Base-by-base conservation (phyloP, 2,888 invertebrate species). In the Drosophila formosana region DNA sequence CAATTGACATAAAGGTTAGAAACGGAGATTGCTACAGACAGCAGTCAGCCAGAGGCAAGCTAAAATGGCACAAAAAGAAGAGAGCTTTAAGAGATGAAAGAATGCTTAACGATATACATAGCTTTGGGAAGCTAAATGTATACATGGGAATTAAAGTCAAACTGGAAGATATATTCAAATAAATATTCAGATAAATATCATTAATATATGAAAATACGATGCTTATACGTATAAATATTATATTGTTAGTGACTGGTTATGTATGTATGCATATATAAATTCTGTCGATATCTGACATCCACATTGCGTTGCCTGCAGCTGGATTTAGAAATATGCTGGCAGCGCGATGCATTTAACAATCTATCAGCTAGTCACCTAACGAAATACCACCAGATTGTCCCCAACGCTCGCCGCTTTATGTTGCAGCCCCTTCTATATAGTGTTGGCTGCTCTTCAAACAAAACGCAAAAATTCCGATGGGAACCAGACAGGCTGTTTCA, bases 391-490 rank as follows among this genome's bases (percentile, higher is more conserved):
- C 45, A 32, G 23, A 7, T 53, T 41, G 41, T 18, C 39, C 11
- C 32, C 23, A 9, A 18, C 13, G 9, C 8, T 0, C 4, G 3
- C 13, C 41, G 26, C 25, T 30, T 11, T 43, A 18, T 32, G 43
- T 2, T 55, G 45, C 55, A 11, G 25, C 25, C 30, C 41, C n/a
- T 13, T n/a, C 18, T 41, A 26, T 25, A 45, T 52, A 32, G 50
- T 13, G 45, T 51, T 57, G 60, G 53, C 49, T 41, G 57, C 78
- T 64, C 55, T 61, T 73, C 66, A 68, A 78, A 77, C 53, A 75
- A 78, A 78, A 78, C 75, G 53, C 75, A 75, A 78, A 77, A 75
- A 77, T 77, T 78, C 79, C 79, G 71, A 66, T 77, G 76, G 76
- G 76, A 77, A 77, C 50, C 71, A 60, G 78, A 78, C 79, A 78